Conservation (phyloP, 2,888 invertebrate genomes). For the Seladonia tumulorum region DNA sequence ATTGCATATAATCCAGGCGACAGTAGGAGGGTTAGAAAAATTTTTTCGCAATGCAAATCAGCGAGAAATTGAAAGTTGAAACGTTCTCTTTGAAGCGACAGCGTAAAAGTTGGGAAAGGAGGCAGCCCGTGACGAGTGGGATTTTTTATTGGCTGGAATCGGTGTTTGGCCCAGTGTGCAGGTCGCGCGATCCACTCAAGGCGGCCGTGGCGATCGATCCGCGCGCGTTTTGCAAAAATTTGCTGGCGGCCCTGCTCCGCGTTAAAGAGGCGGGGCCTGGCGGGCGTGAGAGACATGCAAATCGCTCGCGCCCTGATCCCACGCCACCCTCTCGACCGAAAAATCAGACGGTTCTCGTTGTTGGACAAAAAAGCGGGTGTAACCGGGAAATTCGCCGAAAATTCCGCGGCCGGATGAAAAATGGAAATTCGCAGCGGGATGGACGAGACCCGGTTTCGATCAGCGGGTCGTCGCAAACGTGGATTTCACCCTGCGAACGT, state of each 20-base stretch:
- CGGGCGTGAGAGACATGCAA: slow-evolving; percentile 27
- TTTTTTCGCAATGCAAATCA: not conserved
- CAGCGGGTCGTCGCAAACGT: slow-evolving; percentile 14
- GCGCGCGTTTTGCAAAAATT: slow-evolving; percentile 38
- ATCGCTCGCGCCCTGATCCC: slow-evolving; percentile 19
- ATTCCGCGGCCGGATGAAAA: slow-evolving; percentile 24
- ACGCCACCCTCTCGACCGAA: slow-evolving; percentile 6
- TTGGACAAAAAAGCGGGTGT: not conserved
- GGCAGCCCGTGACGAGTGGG: not conserved
- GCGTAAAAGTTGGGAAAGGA: not conserved
- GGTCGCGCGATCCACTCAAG: slow-evolving; percentile 44
- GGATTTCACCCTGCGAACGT: slow-evolving; percentile 43
- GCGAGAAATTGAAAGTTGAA: not conserved
- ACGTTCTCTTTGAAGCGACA: not conserved
- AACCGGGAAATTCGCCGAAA: slow-evolving; percentile 29
- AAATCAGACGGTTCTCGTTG: slow-evolving; percentile 42
- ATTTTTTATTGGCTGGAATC: not conserved
- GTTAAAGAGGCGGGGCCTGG: slow-evolving; percentile 3
- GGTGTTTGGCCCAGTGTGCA: slow-evolving; percentile 1
- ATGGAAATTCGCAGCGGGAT: slow-evolving; percentile 30
- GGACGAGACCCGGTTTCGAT: not conserved
- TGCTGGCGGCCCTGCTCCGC: slow-evolving; percentile 8
- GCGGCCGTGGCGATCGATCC: slow-evolving; percentile 36
- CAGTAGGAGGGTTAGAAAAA: not conserved
- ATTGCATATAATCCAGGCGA: not conserved